These are phyloP conservation scores for Xiphias gladius DNA, from an alignment of 2,113 vertebrate species.

Conservation along the genomic window DNA sequence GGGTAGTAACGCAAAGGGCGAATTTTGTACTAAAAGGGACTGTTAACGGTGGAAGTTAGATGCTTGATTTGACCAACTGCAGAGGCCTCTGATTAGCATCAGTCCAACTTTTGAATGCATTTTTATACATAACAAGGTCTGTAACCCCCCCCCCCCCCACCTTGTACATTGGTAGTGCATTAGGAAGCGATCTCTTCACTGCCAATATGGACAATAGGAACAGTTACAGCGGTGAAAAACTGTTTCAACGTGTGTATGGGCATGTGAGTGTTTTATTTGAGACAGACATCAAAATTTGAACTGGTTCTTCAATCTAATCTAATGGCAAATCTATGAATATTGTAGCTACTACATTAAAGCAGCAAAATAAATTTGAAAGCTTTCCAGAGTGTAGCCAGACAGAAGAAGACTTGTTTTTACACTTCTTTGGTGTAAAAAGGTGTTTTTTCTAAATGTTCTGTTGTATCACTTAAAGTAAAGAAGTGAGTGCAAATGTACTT, in stretches of 20 bases:
- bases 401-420: background rate
- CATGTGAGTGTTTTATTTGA: background rate
- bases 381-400: background rate
- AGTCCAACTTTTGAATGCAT: background rate
- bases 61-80: background rate
- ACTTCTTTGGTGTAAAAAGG: background rate
- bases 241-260: background rate
- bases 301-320: background rate
- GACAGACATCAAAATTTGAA: background rate
- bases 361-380: background rate
- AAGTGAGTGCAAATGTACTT: background rate
- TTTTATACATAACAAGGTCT: background rate
- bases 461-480: background rate
- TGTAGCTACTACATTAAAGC: background rate
- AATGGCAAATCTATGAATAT: background rate
- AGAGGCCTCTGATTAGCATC: background rate
- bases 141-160: too few species aligned
- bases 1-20: background rate
- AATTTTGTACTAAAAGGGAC: background rate
- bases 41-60: background rate
- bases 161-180: too few species aligned
- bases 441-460: background rate
- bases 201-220: too few species aligned
- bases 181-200: too few species aligned
- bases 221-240: too few species aligned